Base-by-base conservation (phyloP, 2,113 vertebrate species). In the Austrofundulus limnaeus region DNA sequence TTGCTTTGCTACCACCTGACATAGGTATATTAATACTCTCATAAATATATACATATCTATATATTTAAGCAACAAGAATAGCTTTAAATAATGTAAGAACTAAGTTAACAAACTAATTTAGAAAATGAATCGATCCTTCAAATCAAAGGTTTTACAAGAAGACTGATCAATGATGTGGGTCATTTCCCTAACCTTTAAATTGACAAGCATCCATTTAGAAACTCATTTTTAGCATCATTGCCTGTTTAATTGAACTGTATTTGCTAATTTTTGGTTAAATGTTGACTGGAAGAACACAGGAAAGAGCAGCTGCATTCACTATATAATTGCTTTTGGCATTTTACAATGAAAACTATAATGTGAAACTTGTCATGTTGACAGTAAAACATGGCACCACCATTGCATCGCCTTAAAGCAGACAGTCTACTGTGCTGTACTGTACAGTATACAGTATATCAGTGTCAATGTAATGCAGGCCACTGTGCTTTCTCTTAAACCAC, bases 391-490 rank as follows among this genome's bases (percentile, higher is more conserved):
- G 20, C 41, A 54, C 25, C 49, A 34, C 2, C 51, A 20, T 58
- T 17, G 20, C 37, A 7, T 39, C 38, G 38, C 25, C 34, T 65
- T 39, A 24, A 50, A 71, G 55, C 42, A 70, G 45, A 37, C 49
- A 50, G 34, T 43, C 23, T 7, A 20, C 46, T 41, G 51, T 60
- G 60, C 49, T 67, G 19, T 21, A 52, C 31, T 47, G 46, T 25
- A 52, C 23, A 60, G 42, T 71, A 43, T 58, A 55, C n/a, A n/a
- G n/a, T n/a, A 7, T 58, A 58, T 80, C 70, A 65, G 37, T 70
- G 72, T 82, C 74, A 80, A 48, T 78, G 54, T 66, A 82, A 82
- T 83, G 75, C 83, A 80, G 84, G 75, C 72, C 73, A 78, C 52
- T 28, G 58, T 70, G 62, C 65, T 81, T 73, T 78, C 52, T 64